Evolutionary conservation across 2,113 vertebrate species (phyloP), one percentile per base, ranked within the genome.

Genomic region (Takifugu flavidus): DNA sequence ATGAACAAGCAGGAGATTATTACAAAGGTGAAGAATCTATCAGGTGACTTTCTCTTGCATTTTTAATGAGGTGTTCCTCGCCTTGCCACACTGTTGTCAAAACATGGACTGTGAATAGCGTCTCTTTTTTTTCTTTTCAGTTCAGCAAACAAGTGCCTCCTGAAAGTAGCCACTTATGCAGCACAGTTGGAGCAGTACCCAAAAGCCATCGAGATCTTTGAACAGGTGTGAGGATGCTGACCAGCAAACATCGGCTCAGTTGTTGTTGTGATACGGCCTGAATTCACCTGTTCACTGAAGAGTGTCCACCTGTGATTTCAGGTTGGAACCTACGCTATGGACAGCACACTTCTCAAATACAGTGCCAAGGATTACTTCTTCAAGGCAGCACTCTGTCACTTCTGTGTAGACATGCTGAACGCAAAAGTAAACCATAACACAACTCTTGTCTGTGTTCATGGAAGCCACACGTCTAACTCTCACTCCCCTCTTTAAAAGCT

Each of bases 351-450:
- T 6, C 90, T 97, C 65, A 97, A 97, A 74, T 97, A 97, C 87
- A 95, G 95, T 15, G 94, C 95, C 51, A 96, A 96, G 86, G 94
- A 96, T 61, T 93, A 97, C 73, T 96, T 97, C 89, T 97, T 97
- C 81, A 97, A 95, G 77, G 95, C 95, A 0, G 93, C 93, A 0
- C 93, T 97, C 2, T 97, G 95, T 80, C 95, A 96, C 75, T 97
- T 97, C 90, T 97, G 95, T 59, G 91, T 97, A 0, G 95, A 97
- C 82, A 95, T 94, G 93, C 91, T 95, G 53, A 97, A 97, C 0
- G 95, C 95, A 50, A 94, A 96, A 89, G 95, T 96, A 72, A 70
- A 78, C 8, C 0, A 0, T 1, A 1, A 13, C 14, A 12, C 10
- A 4, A 1, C 49, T 2, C 12, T 6, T 4, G 1, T 11, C 6